Evolutionary conservation across 2,797 vertebrate species (phyloP).

Genomic region (Squalus acanthias): DNA sequence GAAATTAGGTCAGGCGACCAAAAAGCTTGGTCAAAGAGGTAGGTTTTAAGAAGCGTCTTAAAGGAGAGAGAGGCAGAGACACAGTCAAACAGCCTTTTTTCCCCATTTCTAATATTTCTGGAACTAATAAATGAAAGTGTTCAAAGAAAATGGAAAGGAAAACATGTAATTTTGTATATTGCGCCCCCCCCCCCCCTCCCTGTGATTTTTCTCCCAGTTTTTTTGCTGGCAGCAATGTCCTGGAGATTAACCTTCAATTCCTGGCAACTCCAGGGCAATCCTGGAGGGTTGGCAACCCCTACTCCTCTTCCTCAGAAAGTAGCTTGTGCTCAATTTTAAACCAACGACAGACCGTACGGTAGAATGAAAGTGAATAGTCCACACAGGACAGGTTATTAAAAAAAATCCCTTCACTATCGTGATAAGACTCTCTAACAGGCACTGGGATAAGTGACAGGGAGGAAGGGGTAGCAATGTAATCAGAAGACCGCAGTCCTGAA

Average conservation of each 20-base stretch:
- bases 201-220: background rate
- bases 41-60: background rate
- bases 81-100: background rate
- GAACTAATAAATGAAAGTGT: background rate
- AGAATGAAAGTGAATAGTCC: background rate
- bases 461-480: background rate
- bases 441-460: background rate
- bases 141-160: background rate
- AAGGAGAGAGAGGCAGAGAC: background rate
- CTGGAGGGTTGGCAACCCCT: background rate
- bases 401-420: background rate
- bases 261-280: background rate
- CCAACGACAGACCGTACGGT: no score
- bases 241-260: background rate
- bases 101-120: background rate
- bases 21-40: background rate
- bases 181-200: no score
- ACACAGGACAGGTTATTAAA: background rate
- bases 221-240: background rate
- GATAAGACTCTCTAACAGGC: background rate
- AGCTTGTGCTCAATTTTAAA: background rate
- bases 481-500: no score
- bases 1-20: background rate
- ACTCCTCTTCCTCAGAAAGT: background rate
- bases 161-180: background rate